Evolutionary conservation across 2,888 invertebrate species (phyloP), one percentile per base, ranked within the genome.

Genomic region (Drepana falcataria): DNA sequence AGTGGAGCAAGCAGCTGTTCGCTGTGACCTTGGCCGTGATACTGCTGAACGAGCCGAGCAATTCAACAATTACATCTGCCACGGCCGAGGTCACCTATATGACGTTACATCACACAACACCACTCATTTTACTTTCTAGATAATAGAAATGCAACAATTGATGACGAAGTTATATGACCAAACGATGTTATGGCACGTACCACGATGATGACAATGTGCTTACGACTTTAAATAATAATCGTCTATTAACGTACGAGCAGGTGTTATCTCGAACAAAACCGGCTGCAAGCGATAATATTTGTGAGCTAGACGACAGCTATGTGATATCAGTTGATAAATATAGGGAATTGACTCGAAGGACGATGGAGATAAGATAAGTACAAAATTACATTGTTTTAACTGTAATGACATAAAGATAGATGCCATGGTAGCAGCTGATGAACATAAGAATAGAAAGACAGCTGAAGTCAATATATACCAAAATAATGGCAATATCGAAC

Each of bases 1-100:
- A 64, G 66, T 51, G 62, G 67, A 66, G 66, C 63, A 59, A 73
- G 64, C 82, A 83, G 81, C 79, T 81, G 83, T 79, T 79, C 64
- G 68, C 56, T 64, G 60, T 69, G 83, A 81, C 88, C 89, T 88
- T 90, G 89, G 81, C 89, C 87, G 83, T 87, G 86, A 85, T 81
- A 78, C 77, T 71, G 78, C 69, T 77, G 73, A 75, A 73, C 79
- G 78, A 71, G 75, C 75, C 77, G 69, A 80, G 77, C 77, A 84
- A 87, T 83, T 85, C 79, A 79, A 85, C 85, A 83, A 85, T 86
- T 85, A 81, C 80, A 79, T 79, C 78, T 79, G 73, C 75, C 81
- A 83, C 79, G 83, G 84, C 78, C 82, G 78, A 84, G 85, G 85
- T 68, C 79, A 69, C 63, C 63, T 33, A 40, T 64, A 68, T 79